Evolutionary conservation across 2,888 invertebrate genomes (phyloP).

Genomic region (Caradrina kadenii): DNA sequence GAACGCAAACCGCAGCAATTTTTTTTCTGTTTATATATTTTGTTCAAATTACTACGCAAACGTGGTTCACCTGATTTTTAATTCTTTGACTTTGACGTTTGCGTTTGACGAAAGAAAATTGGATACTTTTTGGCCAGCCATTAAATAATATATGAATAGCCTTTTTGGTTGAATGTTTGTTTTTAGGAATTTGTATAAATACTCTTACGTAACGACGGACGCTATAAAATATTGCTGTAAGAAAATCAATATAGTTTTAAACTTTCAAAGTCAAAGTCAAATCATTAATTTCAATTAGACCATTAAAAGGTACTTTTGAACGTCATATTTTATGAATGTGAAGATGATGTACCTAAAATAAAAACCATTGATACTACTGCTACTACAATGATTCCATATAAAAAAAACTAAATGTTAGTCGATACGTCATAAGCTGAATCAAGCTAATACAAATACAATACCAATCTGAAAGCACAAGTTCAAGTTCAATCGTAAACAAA

Average conservation of each 20-base stretch:
- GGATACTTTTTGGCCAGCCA: not conserved
- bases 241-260: too few species aligned
- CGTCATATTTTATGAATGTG: too few species aligned
- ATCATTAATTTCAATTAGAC: too few species aligned
- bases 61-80: not conserved
- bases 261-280: too few species aligned
- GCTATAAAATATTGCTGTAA: too few species aligned
- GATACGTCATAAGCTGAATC: too few species aligned
- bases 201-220: too few species aligned
- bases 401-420: too few species aligned
- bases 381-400: too few species aligned
- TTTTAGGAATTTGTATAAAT: not conserved
- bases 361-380: too few species aligned
- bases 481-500: conserved; percentile 49
- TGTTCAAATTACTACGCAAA: conserved; percentile 15
- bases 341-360: too few species aligned
- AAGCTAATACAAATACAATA: not conserved
- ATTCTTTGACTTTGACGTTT: conserved; percentile 7
- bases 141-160: not conserved
- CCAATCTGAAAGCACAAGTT: conserved; percentile 8
- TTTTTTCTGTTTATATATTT: conserved; percentile 23
- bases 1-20: conserved; percentile 49
- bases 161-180: not conserved
- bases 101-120: conserved; percentile 8
- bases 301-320: too few species aligned